phyloP scores from a whole-genome alignment of 2,888 invertebrate genomes.

The Tetanocera ferruginea region DNA sequence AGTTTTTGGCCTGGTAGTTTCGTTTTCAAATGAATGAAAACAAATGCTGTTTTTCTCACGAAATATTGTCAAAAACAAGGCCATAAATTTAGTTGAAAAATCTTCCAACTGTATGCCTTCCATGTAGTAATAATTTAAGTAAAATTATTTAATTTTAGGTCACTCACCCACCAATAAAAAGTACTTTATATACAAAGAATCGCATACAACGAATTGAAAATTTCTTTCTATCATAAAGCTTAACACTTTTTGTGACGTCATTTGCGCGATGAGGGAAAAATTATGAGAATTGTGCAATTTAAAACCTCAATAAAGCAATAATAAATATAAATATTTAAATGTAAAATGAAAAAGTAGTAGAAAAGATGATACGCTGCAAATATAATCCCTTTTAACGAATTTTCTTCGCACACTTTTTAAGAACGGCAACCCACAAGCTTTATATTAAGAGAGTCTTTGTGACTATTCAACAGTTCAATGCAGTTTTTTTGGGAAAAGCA shows the following conservation, averaged over 20 bases:
- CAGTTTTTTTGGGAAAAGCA: neutral
- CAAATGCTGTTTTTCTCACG: no score
- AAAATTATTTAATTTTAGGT: neutral
- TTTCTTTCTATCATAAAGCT: neutral
- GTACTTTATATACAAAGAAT: neutral
- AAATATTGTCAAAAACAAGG: no score
- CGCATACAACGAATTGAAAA: conserved; percentile 24
- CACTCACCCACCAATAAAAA: neutral
- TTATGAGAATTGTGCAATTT: neutral
- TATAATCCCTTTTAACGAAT: no score
- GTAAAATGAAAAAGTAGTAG: no score
- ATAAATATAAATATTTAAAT: neutral
- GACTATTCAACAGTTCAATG: no score
- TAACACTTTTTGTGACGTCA: neutral
- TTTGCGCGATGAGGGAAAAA: neutral
- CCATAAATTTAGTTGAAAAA: neutral
- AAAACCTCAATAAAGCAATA: conserved; percentile 8
- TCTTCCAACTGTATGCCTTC: neutral
- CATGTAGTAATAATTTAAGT: neutral
- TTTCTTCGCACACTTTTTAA: neutral
- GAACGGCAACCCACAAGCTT: neutral
- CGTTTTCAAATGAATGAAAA: no score
- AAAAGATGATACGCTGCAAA: no score
- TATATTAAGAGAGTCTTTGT: neutral
- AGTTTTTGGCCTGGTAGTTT: no score